Evolutionary conservation across 2,113 vertebrate genomes (phyloP).

Genomic region (Coptodon rendalli): DNA sequence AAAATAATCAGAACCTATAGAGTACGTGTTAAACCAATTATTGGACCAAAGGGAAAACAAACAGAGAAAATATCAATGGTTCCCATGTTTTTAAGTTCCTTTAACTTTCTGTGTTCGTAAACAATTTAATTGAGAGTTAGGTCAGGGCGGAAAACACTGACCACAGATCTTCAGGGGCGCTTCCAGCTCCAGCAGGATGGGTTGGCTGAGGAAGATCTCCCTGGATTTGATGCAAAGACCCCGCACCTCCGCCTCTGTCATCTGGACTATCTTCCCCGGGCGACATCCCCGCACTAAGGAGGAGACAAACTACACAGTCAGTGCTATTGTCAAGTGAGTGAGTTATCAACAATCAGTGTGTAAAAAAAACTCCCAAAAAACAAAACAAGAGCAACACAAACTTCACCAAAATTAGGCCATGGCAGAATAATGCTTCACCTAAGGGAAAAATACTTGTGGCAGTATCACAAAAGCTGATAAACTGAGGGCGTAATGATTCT

Average conservation of each 20-base stretch:
- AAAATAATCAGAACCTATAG: background rate
- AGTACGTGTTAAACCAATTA: background rate
- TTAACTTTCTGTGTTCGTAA: background rate
- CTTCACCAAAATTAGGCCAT: background rate
- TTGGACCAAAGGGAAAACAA: background rate
- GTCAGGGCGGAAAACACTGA: conserved; percentile 13
- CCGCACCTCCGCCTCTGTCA: conserved; percentile 57
- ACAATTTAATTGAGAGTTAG: background rate
- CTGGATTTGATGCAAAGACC: conserved; percentile 72
- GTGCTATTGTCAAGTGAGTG: background rate
- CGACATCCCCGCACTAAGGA: conserved; percentile 66
- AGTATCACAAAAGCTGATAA: conserved; percentile 8
- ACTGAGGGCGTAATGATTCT: conserved; percentile 10
- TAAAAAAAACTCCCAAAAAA: background rate
- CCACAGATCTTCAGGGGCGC: conserved; percentile 68
- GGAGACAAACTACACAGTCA: conserved; percentile 1
- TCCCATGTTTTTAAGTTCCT: background rate
- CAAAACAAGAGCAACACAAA: background rate
- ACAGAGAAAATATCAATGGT: background rate
- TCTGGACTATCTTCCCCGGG: conserved; percentile 69
- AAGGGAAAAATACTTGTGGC: background rate
- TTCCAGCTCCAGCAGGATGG: conserved; percentile 68
- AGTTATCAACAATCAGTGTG: background rate
- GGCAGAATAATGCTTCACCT: background rate
- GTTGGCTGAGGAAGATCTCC: conserved; percentile 71